Conservation (phyloP, 2,113 vertebrate species). For the Hydropotes inermis region DNA sequence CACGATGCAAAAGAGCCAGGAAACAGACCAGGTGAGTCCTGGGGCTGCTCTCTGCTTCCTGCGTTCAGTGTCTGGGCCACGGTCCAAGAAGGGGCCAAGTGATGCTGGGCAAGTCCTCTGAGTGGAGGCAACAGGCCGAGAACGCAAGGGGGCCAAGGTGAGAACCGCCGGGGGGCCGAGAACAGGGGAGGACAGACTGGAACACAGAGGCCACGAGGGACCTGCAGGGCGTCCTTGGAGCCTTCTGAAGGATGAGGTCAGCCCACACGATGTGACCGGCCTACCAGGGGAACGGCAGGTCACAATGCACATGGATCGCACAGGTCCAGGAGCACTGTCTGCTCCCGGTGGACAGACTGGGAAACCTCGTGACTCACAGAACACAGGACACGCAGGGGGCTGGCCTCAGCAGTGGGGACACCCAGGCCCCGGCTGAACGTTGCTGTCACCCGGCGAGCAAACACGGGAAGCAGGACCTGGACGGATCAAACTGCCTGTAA, state of each 20-base stretch:
- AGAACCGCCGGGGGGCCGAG: fast-evolving
- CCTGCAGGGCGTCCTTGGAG: neutral
- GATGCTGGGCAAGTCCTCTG: no score
- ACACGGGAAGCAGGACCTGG: neutral
- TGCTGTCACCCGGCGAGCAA: fast-evolving
- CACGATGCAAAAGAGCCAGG: neutral
- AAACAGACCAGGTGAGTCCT: neutral
- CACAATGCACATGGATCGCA: fast-evolving
- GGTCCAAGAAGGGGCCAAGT: neutral
- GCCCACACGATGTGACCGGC: fast-evolving
- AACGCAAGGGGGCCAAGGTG: fast-evolving
- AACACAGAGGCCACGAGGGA: neutral
- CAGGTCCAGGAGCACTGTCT: fast-evolving
- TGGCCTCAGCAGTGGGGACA: no score
- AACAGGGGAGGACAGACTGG: neutral
- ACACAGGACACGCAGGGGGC: neutral
- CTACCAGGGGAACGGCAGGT: fast-evolving
- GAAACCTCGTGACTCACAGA: fast-evolving
- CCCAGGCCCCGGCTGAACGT: no score
- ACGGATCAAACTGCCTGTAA: neutral
- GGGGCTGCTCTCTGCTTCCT: neutral
- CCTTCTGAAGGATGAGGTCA: neutral
- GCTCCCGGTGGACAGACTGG: neutral
- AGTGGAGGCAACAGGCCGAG: fast-evolving
- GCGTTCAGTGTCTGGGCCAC: neutral